A percentile compares a stretch with the other conserved stretches of the same genome.
Evolutionary conservation across 2,113 vertebrate species (phyloP).

Genomic region (Patagioenas fasciata): DNA sequence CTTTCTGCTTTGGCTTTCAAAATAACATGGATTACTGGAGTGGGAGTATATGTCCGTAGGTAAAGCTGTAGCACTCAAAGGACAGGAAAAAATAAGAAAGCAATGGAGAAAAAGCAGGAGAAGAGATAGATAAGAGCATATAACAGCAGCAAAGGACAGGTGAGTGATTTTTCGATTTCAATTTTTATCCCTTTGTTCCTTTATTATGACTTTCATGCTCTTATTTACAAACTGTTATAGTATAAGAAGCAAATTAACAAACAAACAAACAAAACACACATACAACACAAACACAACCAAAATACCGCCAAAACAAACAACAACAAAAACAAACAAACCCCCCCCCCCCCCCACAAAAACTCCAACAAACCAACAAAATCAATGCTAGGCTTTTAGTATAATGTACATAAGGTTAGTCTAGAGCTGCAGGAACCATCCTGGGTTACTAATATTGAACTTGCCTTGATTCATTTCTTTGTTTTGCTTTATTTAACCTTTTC

Average conservation of each 20-base stretch:
- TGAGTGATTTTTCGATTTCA: conserved; percentile 37
- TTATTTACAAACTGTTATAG: background rate
- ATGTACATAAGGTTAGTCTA: background rate
- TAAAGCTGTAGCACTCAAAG: background rate
- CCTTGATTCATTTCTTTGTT: background rate
- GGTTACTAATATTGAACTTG: background rate
- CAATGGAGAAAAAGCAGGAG: background rate
- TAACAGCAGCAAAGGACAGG: conserved; percentile 24
- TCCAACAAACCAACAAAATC: too few species aligned
- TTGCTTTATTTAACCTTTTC: background rate
- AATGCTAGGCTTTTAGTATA: background rate
- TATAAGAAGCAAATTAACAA: background rate
- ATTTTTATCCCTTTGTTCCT: conserved; percentile 6
- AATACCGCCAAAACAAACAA: background rate
- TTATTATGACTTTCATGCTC: background rate
- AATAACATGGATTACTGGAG: background rate
- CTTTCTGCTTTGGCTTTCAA: background rate
- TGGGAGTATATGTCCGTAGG: background rate
- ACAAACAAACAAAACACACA: background rate
- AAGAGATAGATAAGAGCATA: conserved; percentile 25
- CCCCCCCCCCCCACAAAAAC: too few species aligned
- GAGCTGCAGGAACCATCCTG: background rate
- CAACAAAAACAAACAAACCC: background rate
- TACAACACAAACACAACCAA: too few species aligned
- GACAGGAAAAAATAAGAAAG: conserved; percentile 10